A percentile compares a stretch with the other conserved stretches of the same genome.
These are phyloP conservation scores for Amphipyra berbera DNA, from an alignment of 2,888 invertebrate species.

Conservation along the genomic window DNA sequence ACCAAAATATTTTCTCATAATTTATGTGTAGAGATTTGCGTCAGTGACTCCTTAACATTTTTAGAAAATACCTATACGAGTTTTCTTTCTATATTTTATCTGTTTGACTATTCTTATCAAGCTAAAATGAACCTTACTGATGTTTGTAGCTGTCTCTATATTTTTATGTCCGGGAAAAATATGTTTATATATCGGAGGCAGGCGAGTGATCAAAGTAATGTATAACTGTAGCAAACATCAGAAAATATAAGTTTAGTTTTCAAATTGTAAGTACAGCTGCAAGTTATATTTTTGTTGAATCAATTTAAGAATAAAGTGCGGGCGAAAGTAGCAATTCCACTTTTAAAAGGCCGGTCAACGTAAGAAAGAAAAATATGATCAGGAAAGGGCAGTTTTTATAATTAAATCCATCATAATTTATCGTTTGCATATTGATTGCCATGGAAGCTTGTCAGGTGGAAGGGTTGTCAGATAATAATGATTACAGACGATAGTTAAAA, in stretches of 20 bases:
- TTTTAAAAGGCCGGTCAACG: too few relatives aligned
- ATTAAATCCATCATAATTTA: too few relatives aligned
- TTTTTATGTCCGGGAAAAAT: constrained; percentile 3
- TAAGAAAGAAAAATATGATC: too few relatives aligned
- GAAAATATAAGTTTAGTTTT: constrained; percentile 1
- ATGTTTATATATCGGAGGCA: constrained; percentile 1
- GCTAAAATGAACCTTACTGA: constrained; percentile 41
- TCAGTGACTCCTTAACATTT: constrained; percentile 66
- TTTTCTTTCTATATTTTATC: constrained; percentile 51
- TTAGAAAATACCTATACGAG: constrained; percentile 57
- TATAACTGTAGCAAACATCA: constrained; percentile 12
- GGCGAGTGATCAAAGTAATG: constrained; percentile 39
- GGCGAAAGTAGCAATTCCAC: too few relatives aligned
- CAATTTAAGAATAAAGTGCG: too few relatives aligned
- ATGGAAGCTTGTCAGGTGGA: too few relatives aligned
- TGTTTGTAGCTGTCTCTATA: constrained; percentile 18
- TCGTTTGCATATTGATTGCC: too few relatives aligned
- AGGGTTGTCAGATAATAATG: too few relatives aligned
- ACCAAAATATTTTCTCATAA: constrained; percentile 68
- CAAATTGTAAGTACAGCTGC: too few relatives aligned
- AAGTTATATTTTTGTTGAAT: too few relatives aligned
- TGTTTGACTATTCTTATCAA: constrained; percentile 30
- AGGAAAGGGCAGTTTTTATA: too few relatives aligned
- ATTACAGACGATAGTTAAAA: too few relatives aligned
- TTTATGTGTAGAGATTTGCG: constrained; percentile 72